A percentile compares a stretch with the other conserved stretches of the same genome.
These are phyloP conservation scores for Diarsia rubi DNA, from an alignment of 2,888 invertebrate genomes.

Conservation along the genomic window DNA sequence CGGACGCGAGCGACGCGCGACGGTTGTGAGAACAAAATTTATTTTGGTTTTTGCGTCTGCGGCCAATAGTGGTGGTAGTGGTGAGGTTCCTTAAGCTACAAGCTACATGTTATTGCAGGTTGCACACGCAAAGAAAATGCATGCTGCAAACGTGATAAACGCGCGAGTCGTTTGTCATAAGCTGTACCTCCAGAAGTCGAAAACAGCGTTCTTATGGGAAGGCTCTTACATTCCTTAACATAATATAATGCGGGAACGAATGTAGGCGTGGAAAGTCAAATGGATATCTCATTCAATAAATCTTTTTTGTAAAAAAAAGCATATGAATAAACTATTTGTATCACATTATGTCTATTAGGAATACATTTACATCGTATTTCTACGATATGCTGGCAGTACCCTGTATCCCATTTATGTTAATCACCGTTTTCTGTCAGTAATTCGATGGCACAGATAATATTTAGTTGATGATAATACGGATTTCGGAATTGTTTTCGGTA, in stretches of 20 bases:
- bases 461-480: neutral
- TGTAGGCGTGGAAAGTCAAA: constrained; percentile 21
- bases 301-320: constrained; percentile 16
- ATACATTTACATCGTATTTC: constrained; percentile 32
- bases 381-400: neutral
- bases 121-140: neutral
- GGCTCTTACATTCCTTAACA: neutral
- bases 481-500: neutral
- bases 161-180: neutral
- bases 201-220: too few relatives aligned
- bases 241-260: constrained; percentile 8
- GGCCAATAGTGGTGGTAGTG: neutral
- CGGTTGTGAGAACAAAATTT: neutral
- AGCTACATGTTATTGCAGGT: neutral
- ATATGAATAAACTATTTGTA: constrained; percentile 43
- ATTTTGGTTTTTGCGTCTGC: neutral
- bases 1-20: too few relatives aligned
- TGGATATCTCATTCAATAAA: constrained; percentile 29
- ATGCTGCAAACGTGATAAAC: neutral
- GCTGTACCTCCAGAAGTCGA: neutral
- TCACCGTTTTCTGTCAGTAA: neutral
- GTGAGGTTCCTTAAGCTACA: neutral
- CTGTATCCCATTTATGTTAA: constrained; percentile 10
- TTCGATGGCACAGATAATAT: neutral
- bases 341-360: constrained; percentile 32